Base-by-base conservation (phyloP, 2,113 vertebrate species). In the Chionodraco myersi region DNA sequence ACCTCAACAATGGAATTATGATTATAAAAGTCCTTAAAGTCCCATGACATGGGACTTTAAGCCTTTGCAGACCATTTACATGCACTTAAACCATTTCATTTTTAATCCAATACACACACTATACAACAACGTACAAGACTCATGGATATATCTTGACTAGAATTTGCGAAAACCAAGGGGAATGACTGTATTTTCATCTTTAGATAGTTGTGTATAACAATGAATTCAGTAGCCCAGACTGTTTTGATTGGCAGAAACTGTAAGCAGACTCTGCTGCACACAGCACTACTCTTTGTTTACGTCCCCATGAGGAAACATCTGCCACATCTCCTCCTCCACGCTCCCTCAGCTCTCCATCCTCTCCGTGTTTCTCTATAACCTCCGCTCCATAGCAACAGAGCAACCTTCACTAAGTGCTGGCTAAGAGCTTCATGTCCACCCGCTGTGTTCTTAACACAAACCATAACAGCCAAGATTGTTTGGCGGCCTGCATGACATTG, bases 311-410 rank as follows among this genome's bases (percentile, higher is more conserved):
- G 75, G 86, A 52, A 80, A 83, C 68, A 72, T n/a, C n/a, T n/a
- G n/a, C n/a, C n/a, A 72, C 62, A 23, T 77, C 41, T 49, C 75
- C 36, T 64, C 10, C 53, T 63, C 58, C 65, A 12, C 57, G 53
- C 36, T 10, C 84, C 87, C 66, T n/a, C 30, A n/a, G 70, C 82
- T 64, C 76, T 63, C 62, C 83, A 45, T 72, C 82, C 65, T 78
- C 70, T 78, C 59, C 69, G 45, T 36, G 21, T 80, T 78, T 86
- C 81, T 66, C 75, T 75, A 41, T 41, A 73, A 73, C 65, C 45
- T 8, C 72, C 8, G 56, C 81, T 71, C 84, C 91, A 73, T 91
- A 85, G 92, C 89, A 92, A 93, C 92, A 63, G 54, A 64, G 53
- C 79, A 84, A 77, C 88, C 89, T 89, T 87, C 75, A 30, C 72